These are phyloP conservation scores for Thaleichthys pacificus DNA, from an alignment of 2,797 vertebrate species.

Conservation along the genomic window DNA sequence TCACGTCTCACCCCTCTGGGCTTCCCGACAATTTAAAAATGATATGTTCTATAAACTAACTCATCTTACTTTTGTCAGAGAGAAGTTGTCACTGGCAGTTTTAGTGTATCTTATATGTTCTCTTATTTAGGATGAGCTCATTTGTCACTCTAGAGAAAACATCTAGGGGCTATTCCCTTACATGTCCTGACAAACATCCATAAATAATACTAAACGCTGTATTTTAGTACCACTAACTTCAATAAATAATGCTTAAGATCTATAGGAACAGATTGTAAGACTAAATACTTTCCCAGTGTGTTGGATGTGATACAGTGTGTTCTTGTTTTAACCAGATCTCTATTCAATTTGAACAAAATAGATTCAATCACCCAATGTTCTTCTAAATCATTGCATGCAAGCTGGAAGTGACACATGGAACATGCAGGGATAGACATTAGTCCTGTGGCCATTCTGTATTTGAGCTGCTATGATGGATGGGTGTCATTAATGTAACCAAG, in stretches of 20 bases:
- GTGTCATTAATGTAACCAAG: slow-evolving; percentile 42
- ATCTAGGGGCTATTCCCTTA: not conserved
- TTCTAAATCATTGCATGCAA: slow-evolving; percentile 9
- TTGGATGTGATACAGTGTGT: no score
- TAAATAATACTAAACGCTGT: no score
- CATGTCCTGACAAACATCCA: not conserved
- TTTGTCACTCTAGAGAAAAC: slow-evolving; percentile 17
- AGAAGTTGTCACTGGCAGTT: slow-evolving; percentile 4
- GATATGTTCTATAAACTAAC: not conserved
- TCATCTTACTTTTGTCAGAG: not conserved
- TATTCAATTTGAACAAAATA: not conserved
- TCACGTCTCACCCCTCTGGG: not conserved
- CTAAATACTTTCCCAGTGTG: no score
- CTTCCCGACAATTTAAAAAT: not conserved
- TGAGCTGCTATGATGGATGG: slow-evolving; percentile 56
- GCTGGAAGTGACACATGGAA: slow-evolving; percentile 31
- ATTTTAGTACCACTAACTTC: no score
- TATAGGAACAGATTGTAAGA: no score
- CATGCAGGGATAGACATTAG: slow-evolving; percentile 29
- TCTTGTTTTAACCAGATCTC: no score
- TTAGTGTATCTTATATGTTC: slow-evolving; percentile 10
- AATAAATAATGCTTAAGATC: no score
- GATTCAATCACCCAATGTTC: not conserved
- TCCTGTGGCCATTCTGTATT: slow-evolving; percentile 36
- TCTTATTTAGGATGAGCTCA: slow-evolving; percentile 2